phyloP scores from a whole-genome alignment of 2,113 vertebrate genomes.

The Clinocottus analis region DNA sequence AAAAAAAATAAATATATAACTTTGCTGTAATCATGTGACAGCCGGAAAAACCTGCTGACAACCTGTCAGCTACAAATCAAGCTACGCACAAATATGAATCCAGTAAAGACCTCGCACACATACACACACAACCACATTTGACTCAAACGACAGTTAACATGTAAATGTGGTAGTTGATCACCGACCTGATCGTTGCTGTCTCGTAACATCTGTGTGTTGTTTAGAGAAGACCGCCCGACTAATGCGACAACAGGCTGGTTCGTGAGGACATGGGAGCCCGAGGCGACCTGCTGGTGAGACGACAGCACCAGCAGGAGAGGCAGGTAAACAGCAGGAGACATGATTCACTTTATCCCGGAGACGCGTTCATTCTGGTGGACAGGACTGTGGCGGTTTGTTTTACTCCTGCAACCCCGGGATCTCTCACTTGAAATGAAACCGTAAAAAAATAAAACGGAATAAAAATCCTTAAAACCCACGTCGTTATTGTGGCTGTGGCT shows the following conservation, averaged over 20 bases:
- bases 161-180: background rate
- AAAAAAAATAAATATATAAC: background rate
- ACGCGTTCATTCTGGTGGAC: conserved; percentile 44
- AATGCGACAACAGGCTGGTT: conserved; percentile 8
- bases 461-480: background rate
- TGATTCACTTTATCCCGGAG: conserved; percentile 55
- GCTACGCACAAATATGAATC: background rate
- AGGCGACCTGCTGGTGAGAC: conserved; percentile 10
- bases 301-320: conserved; percentile 19
- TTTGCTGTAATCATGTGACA: conserved; percentile 46
- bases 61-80: background rate
- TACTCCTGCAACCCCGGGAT: background rate
- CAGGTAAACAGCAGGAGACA: conserved; percentile 12
- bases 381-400: background rate
- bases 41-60: conserved; percentile 28
- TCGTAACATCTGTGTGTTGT: conserved; percentile 22
- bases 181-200: conserved; percentile 66
- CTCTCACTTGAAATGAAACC: background rate
- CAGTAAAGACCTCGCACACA: background rate
- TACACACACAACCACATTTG: background rate
- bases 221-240: background rate
- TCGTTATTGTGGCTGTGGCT: background rate
- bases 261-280: background rate
- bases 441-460: background rate
- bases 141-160: background rate